phyloP scores from a whole-genome alignment of 2,113 vertebrate species.

The human (Homo sapiens) region DNA sequence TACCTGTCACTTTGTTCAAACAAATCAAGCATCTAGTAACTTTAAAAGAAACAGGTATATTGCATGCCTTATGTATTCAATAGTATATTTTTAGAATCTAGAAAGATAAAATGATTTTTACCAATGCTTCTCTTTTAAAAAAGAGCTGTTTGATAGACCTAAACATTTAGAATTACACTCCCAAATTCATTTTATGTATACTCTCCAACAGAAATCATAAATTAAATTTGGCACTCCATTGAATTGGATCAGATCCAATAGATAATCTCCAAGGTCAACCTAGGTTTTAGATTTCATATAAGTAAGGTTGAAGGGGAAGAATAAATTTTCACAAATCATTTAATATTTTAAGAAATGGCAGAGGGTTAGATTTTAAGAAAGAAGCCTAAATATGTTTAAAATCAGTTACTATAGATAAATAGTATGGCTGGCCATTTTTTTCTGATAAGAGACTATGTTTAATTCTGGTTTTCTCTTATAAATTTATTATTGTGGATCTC shows the following conservation, averaged over 20 bases:
- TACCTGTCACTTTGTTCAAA: not conserved
- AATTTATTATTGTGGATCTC: not conserved
- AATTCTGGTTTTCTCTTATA: not conserved
- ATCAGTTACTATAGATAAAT: not conserved
- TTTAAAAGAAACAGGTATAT: not conserved
- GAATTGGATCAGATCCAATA: not conserved
- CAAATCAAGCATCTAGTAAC: not conserved
- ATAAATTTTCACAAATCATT: conserved; percentile 9
- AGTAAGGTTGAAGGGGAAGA: not conserved
- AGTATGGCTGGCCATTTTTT: not conserved
- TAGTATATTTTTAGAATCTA: conserved; percentile 12
- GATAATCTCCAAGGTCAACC: not conserved
- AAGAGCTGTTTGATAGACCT: not conserved
- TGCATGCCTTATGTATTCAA: not conserved
- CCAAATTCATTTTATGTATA: not conserved
- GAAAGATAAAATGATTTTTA: not conserved
- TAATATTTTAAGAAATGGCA: not conserved
- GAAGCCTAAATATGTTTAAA: not conserved
- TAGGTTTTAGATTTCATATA: not conserved
- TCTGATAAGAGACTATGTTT: not conserved
- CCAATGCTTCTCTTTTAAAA: not conserved
- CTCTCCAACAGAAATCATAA: not conserved
- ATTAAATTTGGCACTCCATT: not conserved
- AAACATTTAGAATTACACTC: conserved; percentile 45
- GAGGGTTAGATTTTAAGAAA: not conserved